Evolutionary conservation across 2,797 vertebrate species (phyloP).

Genomic region (Hippopotamyrus pictus): DNA sequence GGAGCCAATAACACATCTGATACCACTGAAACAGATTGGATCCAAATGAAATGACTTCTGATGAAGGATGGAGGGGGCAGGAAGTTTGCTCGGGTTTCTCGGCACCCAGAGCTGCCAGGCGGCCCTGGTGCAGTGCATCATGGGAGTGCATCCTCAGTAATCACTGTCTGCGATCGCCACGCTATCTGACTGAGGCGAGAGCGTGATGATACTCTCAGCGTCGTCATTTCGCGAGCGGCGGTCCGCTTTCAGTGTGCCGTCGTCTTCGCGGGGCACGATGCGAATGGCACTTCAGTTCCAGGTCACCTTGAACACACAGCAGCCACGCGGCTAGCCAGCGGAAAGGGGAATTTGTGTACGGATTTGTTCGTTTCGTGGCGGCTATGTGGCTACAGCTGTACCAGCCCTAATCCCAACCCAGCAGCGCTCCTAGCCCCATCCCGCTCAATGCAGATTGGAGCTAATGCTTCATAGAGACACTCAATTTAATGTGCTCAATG

Average conservation of each 20-base stretch:
- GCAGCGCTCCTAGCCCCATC: not conserved
- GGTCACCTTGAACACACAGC: not conserved
- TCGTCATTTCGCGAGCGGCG: not conserved
- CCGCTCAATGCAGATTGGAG: not conserved
- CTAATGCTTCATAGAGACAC: not conserved
- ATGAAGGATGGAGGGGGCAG: slow-evolving; percentile 37
- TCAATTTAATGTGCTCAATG: not conserved
- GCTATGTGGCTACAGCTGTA: too few relatives aligned
- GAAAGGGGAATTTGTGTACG: not conserved
- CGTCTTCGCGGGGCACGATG: not conserved
- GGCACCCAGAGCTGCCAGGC: not conserved
- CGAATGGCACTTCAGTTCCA: not conserved
- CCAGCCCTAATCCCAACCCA: not conserved
- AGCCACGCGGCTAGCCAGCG: not conserved
- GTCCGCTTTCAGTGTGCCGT: not conserved
- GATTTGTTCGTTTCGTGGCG: not conserved
- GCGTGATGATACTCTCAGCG: not conserved
- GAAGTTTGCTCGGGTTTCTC: not conserved
- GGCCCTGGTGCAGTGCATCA: not conserved
- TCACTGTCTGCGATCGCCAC: not conserved
- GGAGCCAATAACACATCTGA: slow-evolving; percentile 54
- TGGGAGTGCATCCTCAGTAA: not conserved
- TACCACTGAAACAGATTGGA: slow-evolving; percentile 39
- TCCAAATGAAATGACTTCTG: slow-evolving; percentile 52
- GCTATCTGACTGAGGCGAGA: not conserved